A percentile compares a stretch with the other conserved stretches of the same genome.
Evolutionary conservation across 2,113 vertebrate genomes (phyloP).

Genomic region (Gobiocypris rarus): DNA sequence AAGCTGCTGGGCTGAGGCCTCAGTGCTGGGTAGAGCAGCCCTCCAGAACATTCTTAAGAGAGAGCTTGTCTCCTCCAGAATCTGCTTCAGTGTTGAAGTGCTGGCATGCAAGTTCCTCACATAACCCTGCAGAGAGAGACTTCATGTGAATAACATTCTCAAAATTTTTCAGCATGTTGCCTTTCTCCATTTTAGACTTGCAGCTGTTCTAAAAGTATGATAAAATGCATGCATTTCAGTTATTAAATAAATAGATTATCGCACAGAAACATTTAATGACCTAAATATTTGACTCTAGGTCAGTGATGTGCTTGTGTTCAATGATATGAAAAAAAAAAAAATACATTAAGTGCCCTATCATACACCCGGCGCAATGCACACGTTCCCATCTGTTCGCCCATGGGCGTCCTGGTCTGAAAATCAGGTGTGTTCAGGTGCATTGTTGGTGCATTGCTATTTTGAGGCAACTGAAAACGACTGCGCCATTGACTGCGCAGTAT

Average conservation of each 20-base stretch:
- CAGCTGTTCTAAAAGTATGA: neutral
- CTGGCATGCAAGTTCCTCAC: constrained; percentile 71
- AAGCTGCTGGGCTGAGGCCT: constrained; percentile 48
- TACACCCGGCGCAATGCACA: too few relatives aligned
- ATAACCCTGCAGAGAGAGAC: constrained; percentile 33
- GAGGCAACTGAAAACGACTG: too few relatives aligned
- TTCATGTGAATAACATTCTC: neutral
- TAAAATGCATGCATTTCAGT: neutral
- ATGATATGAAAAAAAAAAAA: too few relatives aligned
- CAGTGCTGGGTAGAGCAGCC: constrained; percentile 62
- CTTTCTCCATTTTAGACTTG: neutral
- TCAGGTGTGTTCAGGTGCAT: too few relatives aligned
- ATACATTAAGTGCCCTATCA: too few relatives aligned
- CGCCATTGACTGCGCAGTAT: too few relatives aligned
- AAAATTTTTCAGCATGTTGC: neutral
- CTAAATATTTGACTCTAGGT: too few relatives aligned
- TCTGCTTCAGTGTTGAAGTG: constrained; percentile 69
- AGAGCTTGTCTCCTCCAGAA: constrained; percentile 78
- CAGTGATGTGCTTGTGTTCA: too few relatives aligned
- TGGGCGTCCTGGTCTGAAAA: too few relatives aligned
- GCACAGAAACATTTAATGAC: neutral
- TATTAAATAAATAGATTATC: neutral
- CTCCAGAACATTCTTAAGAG: constrained; percentile 85
- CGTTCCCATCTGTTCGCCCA: too few relatives aligned
- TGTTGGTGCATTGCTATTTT: too few relatives aligned